Evolutionary conservation across 2,888 invertebrate genomes (phyloP).

Genomic region (Synergus japonicus): DNA sequence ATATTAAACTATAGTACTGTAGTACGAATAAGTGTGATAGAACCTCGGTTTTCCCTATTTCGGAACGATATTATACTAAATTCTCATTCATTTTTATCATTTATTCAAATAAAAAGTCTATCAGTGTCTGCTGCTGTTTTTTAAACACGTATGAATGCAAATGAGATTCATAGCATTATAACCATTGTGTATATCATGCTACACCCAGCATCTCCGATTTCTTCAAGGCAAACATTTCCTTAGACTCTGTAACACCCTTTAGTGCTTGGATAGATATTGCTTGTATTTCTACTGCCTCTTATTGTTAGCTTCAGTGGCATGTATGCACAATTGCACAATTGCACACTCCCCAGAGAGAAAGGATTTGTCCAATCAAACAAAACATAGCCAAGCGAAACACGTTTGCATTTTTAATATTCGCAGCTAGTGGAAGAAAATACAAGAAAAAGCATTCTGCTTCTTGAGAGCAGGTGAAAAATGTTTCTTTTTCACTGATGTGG

Average conservation of each 20-base stretch:
- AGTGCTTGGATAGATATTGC: conserved; percentile 29
- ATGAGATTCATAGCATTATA: conserved; percentile 20
- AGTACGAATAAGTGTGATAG: too few relatives aligned
- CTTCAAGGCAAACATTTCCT: conserved; percentile 23
- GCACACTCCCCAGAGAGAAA: background rate
- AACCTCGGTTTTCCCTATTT: too few relatives aligned
- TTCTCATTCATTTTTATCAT: too few relatives aligned
- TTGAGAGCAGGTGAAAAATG: too few relatives aligned
- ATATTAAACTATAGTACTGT: too few relatives aligned
- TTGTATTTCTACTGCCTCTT: conserved; percentile 25
- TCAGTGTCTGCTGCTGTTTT: too few relatives aligned
- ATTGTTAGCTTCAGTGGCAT: conserved; percentile 10
- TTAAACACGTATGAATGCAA: conserved; percentile 3
- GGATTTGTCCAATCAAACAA: background rate
- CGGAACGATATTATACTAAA: too few relatives aligned
- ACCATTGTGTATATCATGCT: conserved; percentile 25
- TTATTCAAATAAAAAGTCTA: too few relatives aligned
- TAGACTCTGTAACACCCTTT: conserved; percentile 24
- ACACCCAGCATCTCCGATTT: conserved; percentile 10
- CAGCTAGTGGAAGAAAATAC: background rate
- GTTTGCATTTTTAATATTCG: background rate
- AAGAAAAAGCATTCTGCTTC: too few relatives aligned
- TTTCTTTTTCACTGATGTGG: too few relatives aligned
- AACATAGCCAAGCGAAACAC: background rate
- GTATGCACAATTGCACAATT: background rate